phyloP scores from a whole-genome alignment of 2,113 vertebrate genomes.

The Taurulus bubalis region DNA sequence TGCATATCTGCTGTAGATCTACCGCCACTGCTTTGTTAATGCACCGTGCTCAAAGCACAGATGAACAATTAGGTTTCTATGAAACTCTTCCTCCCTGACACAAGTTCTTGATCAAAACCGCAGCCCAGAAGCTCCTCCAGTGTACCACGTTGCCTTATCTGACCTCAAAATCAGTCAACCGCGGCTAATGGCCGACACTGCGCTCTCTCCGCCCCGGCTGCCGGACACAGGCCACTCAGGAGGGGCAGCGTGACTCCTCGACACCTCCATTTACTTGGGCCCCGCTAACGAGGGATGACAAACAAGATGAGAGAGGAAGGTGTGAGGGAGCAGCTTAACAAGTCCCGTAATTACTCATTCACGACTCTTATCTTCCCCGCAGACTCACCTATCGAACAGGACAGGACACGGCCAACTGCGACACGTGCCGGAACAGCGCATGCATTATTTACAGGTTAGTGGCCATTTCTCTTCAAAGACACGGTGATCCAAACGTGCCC shows the following conservation, averaged over 20 bases:
- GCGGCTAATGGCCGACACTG: slow-evolving; percentile 37
- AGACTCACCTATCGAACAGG: slow-evolving; percentile 99
- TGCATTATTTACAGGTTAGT: slow-evolving; percentile 99
- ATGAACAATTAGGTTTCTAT: neutral
- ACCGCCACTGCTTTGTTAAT: neutral
- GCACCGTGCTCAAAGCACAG: neutral
- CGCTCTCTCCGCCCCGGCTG: slow-evolving; percentile 37
- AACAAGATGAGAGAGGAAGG: slow-evolving; percentile 63
- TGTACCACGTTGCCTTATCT: slow-evolving; percentile 11
- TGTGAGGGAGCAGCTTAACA: slow-evolving; percentile 60
- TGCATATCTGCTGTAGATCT: neutral
- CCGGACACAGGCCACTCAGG: slow-evolving; percentile 48
- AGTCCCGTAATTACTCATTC: slow-evolving; percentile 78
- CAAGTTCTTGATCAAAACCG: neutral
- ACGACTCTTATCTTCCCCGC: slow-evolving; percentile 80
- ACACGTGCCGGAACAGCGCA: slow-evolving; percentile 99
- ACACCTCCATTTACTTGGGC: slow-evolving; percentile 54
- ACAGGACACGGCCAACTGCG: slow-evolving; percentile 99
- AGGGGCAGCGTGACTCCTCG: slow-evolving; percentile 50
- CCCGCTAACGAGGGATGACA: slow-evolving; percentile 63
- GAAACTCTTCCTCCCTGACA: neutral
- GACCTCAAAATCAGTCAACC: slow-evolving; percentile 48
- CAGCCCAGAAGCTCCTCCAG: slow-evolving; percentile 16
- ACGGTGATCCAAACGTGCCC: slow-evolving; percentile 42
- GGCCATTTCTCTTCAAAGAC: slow-evolving; percentile 63